Evolutionary conservation across 2,888 invertebrate genomes (phyloP).

Genomic region (Lissocephala sabroskyi): DNA sequence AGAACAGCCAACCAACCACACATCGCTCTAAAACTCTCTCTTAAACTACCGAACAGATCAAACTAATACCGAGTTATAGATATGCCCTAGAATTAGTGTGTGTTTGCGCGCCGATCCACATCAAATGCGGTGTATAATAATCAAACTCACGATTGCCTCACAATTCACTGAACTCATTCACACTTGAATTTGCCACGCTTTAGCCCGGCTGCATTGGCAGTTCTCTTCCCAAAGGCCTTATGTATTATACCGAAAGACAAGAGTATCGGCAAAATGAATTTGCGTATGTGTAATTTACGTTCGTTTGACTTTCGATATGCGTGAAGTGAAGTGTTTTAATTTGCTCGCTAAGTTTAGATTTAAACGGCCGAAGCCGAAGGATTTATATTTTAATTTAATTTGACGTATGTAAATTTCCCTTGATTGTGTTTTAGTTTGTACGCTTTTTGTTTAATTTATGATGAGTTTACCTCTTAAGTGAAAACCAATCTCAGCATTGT

Average conservation of each 20-base stretch:
- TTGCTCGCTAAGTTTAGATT: constrained; percentile 47
- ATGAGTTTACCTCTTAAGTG: constrained; percentile 35
- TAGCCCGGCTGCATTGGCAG: too few species aligned
- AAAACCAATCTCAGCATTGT: constrained; percentile 55
- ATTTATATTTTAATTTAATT: constrained; percentile 15
- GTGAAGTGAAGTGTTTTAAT: neutral
- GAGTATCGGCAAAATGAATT: constrained; percentile 25
- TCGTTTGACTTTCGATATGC: constrained; percentile 39
- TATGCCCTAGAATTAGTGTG: too few species aligned
- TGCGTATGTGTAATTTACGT: constrained; percentile 34
- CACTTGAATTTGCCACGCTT: too few species aligned
- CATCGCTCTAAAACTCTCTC: neutral
- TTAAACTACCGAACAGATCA: too few species aligned
- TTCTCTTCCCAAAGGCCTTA: constrained; percentile 46
- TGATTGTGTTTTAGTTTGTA: constrained; percentile 44
- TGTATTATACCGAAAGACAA: constrained; percentile 44
- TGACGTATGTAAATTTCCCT: constrained; percentile 53
- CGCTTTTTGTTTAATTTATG: constrained; percentile 40
- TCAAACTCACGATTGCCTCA: too few species aligned
- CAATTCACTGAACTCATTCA: too few species aligned
- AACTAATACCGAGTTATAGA: too few species aligned
- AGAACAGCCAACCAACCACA: constrained; percentile 1
- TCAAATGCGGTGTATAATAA: too few species aligned
- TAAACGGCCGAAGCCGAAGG: neutral
- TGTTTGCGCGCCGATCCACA: too few species aligned